Base-by-base conservation (phyloP, 2,797 vertebrate species). In the Sternarchorhynchus goeldii region DNA sequence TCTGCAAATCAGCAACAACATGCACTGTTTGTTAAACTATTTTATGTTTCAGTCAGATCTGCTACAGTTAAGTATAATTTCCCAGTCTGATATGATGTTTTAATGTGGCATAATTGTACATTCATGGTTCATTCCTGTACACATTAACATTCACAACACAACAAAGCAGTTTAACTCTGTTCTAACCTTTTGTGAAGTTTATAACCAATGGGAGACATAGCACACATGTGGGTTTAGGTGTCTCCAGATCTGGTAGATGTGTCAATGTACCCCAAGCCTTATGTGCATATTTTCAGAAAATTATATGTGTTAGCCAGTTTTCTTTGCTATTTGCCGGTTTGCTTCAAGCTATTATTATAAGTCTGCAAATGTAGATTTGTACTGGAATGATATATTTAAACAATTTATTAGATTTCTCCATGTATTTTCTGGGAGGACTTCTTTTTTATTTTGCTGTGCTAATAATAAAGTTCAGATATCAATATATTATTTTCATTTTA, bases 261-360 rank as follows among this genome's bases (percentile, higher is more conserved):
- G 74, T 81, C 53, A 77, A 64, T 78, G 20, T 78, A 81, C 83
- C 78, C 73, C 76, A 81, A 75, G 70, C 81, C 79, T 83, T 81
- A 85, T 79, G 53, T 76, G 69, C 64, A 83, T 20, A 71, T 62
- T 56, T 57, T 73, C 17, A 57, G 32, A 76, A 72, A 41, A 56
- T 16, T 3, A 72, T 58, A 71, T 36, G 32, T 71, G 63, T 36
- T 41, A 41, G 53, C 50, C 69, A 36, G 56, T 67, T 78, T 76
- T 57, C 67, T 76, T 74, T 82, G 57, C 39, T 39, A 69, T 75
- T 72, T 84, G 69, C 75, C 64, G 53, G 25, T 73, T 71, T 50
- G 66, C 10, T 66, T 29, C 12, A 74, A 16, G 69, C 53, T 71
- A 20, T 57, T 71, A 71, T 71, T 58, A 39, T 71, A 58, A 75